A percentile compares a stretch with the other conserved stretches of the same genome.
These are phyloP conservation scores for Clarias fuscus DNA, from an alignment of 2,797 vertebrate species.

Conservation along the genomic window DNA sequence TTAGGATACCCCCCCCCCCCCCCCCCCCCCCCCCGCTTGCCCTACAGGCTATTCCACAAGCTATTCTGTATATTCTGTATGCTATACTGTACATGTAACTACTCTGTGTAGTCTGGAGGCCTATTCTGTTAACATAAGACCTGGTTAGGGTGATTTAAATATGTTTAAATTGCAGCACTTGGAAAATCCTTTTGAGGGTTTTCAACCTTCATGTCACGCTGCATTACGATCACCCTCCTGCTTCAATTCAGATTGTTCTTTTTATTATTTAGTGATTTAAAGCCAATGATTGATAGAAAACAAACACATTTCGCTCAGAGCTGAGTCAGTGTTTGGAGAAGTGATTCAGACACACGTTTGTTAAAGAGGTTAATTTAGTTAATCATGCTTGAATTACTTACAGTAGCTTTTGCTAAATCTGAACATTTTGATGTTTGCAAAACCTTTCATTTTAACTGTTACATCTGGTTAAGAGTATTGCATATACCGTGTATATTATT, in stretches of 20 bases:
- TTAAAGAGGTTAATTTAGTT: neutral
- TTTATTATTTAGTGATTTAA: neutral
- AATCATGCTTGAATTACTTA: neutral
- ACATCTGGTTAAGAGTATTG: neutral
- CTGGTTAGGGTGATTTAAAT: too few relatives aligned
- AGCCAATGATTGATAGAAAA: neutral
- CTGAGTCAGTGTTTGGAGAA: neutral
- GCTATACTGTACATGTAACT: too few relatives aligned
- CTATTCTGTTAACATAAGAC: too few relatives aligned
- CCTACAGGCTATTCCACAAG: neutral
- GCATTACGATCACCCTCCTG: neutral
- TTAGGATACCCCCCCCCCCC: too few relatives aligned
- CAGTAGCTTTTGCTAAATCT: neutral
- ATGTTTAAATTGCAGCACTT: too few relatives aligned
- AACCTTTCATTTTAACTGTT: slow-evolving; percentile 7
- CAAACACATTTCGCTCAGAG: neutral
- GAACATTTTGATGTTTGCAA: slow-evolving; percentile 4
- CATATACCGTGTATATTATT: slow-evolving; percentile 12
- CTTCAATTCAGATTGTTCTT: neutral
- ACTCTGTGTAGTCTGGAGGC: too few relatives aligned
- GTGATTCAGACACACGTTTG: neutral
- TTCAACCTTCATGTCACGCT: neutral
- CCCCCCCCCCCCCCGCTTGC: fast-evolving
- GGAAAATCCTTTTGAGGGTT: too few relatives aligned
- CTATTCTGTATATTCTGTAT: neutral